These are phyloP conservation scores for Acipenser transmontanus DNA, from an alignment of 2,797 vertebrate genomes.

Conservation along the genomic window DNA sequence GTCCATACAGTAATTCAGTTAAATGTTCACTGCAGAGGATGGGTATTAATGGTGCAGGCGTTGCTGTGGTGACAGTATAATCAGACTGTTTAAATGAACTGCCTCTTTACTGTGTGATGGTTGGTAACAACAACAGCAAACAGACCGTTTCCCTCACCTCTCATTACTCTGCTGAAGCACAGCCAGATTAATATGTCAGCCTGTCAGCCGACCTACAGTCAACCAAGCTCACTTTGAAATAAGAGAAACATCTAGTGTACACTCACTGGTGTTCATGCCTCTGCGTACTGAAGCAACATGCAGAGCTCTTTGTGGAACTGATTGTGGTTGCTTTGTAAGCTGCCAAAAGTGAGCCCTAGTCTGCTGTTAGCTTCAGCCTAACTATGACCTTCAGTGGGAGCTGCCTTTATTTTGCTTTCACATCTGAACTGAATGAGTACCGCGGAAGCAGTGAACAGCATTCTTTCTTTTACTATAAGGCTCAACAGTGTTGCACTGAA, in stretches of 20 bases:
- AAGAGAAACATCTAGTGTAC: background rate
- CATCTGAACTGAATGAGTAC: background rate
- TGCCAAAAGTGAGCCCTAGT: background rate
- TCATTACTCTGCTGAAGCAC: slow-evolving; percentile 8
- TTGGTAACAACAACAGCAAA: slow-evolving; percentile 9
- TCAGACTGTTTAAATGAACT: slow-evolving; percentile 4
- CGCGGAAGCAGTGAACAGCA: background rate
- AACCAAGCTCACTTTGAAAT: background rate
- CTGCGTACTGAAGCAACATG: background rate
- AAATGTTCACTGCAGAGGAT: slow-evolving; percentile 1
- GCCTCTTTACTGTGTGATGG: background rate
- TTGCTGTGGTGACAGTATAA: slow-evolving; percentile 15
- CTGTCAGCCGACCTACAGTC: background rate
- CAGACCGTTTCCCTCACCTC: slow-evolving; percentile 1
- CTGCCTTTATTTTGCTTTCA: background rate
- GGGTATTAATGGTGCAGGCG: slow-evolving; percentile 6
- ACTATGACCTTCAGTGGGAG: background rate
- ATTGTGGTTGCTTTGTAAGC: slow-evolving; percentile 5
- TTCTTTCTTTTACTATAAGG: background rate
- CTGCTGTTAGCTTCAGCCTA: background rate
- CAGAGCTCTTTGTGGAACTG: background rate
- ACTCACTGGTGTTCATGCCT: background rate
- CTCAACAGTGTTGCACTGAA: slow-evolving; percentile 3
- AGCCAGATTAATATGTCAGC: slow-evolving; percentile 14
- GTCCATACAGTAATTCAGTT: slow-evolving; percentile 6